Evolutionary conservation across 2,888 invertebrate genomes (phyloP).

Genomic region (Smittia aterrima): DNA sequence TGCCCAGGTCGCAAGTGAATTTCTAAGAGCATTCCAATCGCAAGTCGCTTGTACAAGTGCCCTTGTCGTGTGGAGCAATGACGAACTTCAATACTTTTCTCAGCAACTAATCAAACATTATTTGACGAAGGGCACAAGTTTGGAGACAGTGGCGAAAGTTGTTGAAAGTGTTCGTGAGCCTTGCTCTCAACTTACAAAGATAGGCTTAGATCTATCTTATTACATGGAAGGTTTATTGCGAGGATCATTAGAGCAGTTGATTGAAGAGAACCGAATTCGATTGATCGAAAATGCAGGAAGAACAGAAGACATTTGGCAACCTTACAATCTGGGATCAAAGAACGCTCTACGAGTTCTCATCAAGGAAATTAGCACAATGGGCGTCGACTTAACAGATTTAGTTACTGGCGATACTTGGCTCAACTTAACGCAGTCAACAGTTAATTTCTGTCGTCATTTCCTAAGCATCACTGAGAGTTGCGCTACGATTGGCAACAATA

Average conservation of each 20-base stretch:
- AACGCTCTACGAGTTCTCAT: constrained; percentile 51
- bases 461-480: constrained; percentile 52
- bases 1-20: constrained; percentile 69
- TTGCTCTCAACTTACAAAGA: constrained; percentile 57
- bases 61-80: constrained; percentile 88
- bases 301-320: constrained; percentile 53
- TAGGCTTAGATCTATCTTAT: constrained; percentile 88
- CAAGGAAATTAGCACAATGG: constrained; percentile 50
- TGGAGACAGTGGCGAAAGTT: constrained; percentile 82
- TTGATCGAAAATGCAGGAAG: constrained; percentile 52
- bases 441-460: constrained; percentile 52
- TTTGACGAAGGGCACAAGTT: constrained; percentile 82
- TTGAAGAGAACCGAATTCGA: constrained; percentile 52
- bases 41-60: constrained; percentile 69
- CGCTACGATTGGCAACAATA: constrained; percentile 51
- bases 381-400: constrained; percentile 50
- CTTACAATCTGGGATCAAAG: constrained; percentile 53
- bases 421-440: constrained; percentile 52
- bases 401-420: constrained; percentile 52
- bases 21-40: constrained; percentile 76
- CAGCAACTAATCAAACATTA: constrained; percentile 83
- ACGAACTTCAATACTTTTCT: constrained; percentile 75
- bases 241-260: constrained; percentile 57
- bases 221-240: constrained; percentile 84
- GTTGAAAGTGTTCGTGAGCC: constrained; percentile 71